These are phyloP conservation scores for Eurypyga helias DNA, from an alignment of 2,113 vertebrate genomes.

Conservation along the genomic window DNA sequence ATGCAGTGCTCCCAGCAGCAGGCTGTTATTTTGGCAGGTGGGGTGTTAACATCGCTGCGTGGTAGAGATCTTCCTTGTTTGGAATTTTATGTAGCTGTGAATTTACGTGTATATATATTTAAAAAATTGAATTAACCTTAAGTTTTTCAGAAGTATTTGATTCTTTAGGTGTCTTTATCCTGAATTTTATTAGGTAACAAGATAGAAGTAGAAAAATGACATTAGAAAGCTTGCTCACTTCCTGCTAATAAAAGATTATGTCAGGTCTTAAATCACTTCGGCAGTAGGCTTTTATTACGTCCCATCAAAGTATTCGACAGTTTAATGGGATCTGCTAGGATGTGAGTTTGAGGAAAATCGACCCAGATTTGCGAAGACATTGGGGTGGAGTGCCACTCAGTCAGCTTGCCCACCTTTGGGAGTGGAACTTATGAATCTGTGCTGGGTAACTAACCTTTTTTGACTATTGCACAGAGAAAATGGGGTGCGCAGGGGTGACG, in stretches of 20 bases:
- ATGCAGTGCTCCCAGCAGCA: neutral
- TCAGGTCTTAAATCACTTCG: neutral
- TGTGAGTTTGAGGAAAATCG: neutral
- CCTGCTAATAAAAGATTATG: constrained; percentile 5
- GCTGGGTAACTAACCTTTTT: neutral
- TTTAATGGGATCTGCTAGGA: neutral
- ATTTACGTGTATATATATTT: neutral
- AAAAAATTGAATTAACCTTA: neutral
- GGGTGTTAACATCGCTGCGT: neutral
- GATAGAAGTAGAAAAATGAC: neutral
- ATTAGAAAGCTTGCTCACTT: neutral
- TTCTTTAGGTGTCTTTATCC: neutral
- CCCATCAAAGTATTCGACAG: neutral
- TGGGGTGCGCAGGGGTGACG: rapidly evolving
- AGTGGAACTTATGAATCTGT: neutral
- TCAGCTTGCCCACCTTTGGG: neutral
- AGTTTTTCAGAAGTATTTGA: neutral
- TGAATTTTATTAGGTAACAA: neutral
- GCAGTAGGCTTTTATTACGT: neutral
- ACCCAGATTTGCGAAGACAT: neutral
- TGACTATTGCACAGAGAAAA: neutral
- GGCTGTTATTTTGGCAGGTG: neutral
- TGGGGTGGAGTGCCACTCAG: rapidly evolving
- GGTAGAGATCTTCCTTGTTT: neutral
- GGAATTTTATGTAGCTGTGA: neutral